phyloP scores from a whole-genome alignment of 2,797 vertebrate species.

The Lepilemur septentrionalis region DNA sequence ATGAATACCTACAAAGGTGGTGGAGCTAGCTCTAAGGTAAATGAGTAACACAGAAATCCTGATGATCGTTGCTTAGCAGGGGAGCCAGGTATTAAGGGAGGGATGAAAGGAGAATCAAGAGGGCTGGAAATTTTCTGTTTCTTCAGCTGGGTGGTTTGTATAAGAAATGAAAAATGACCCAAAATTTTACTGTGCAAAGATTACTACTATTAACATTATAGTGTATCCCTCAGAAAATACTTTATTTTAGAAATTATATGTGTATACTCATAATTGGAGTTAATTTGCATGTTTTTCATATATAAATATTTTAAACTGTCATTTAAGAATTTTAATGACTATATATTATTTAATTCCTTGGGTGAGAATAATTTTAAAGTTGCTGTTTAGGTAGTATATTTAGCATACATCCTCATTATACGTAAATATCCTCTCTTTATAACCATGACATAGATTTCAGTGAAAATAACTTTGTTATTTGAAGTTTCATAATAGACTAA shows the following conservation, averaged over 20 bases:
- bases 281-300: constrained; percentile 26
- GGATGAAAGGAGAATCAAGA: neutral
- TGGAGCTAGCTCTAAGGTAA: neutral
- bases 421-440: neutral
- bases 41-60: neutral
- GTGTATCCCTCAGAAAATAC: neutral
- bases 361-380: neutral
- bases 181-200: neutral
- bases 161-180: neutral
- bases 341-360: neutral
- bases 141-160: neutral
- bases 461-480: constrained; percentile 4
- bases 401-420: neutral
- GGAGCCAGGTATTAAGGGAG: neutral
- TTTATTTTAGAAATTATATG: neutral
- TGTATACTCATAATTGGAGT: neutral
- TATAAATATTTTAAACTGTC: neutral
- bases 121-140: neutral
- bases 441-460: neutral
- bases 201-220: neutral
- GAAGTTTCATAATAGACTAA: neutral
- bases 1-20: neutral
- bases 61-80: neutral
- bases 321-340: constrained; percentile 16
- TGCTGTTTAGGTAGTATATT: constrained; percentile 2